A percentile compares a stretch with the other conserved stretches of the same genome.
phyloP scores from a whole-genome alignment of 2,113 vertebrate species.

The Euleptes europaea region DNA sequence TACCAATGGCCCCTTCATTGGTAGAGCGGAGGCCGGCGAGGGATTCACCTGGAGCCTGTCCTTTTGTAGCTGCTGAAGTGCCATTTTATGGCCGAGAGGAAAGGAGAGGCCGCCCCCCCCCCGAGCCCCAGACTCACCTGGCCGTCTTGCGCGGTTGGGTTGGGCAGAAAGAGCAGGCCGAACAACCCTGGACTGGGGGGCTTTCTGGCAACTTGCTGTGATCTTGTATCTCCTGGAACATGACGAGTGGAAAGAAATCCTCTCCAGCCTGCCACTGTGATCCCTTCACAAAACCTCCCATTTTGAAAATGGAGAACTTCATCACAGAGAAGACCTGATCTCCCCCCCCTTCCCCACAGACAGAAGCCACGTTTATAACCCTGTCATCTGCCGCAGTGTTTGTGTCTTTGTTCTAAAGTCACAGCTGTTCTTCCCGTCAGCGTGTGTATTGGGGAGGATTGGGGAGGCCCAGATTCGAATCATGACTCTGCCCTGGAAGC shows the following conservation, averaged over 20 bases:
- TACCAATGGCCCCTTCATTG: neutral
- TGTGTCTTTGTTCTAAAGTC: slow-evolving; percentile 9
- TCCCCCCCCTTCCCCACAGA: fast-evolving
- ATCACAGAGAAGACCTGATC: neutral
- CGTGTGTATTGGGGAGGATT: no score
- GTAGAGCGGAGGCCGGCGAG: neutral
- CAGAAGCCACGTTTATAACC: slow-evolving; percentile 37
- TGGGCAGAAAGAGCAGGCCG: neutral
- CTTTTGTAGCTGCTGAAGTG: neutral
- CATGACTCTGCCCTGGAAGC: no score
- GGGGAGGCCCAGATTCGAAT: no score
- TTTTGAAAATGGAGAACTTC: neutral
- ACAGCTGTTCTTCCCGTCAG: no score
- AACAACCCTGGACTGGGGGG: neutral
- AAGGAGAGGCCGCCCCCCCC: no score
- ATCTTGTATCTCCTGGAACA: neutral
- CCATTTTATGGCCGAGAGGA: neutral
- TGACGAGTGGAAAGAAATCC: neutral
- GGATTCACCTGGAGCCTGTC: neutral
- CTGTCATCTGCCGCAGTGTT: neutral
- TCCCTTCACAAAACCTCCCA: neutral
- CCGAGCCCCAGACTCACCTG: neutral
- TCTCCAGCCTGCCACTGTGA: neutral
- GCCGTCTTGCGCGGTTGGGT: neutral
- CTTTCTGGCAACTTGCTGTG: no score